Conservation (phyloP, 2,113 vertebrate species). For the Melanocharis versteri region DNA sequence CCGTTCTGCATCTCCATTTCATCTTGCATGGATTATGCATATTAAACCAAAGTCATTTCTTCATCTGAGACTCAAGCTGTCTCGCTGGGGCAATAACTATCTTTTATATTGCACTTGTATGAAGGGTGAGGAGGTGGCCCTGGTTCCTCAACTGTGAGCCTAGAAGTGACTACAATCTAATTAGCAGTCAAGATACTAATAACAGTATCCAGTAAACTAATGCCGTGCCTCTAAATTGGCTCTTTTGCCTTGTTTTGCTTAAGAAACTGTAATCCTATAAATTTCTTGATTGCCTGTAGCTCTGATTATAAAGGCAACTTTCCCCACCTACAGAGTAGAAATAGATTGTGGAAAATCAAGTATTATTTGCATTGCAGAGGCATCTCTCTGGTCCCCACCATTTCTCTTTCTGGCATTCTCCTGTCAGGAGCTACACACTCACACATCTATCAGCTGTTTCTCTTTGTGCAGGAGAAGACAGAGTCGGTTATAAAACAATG, state of each 20-base stretch:
- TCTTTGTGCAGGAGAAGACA: not conserved
- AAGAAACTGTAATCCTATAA: conserved; percentile 24
- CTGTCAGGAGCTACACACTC: not conserved
- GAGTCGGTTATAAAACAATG: not conserved
- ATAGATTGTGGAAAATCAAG: not conserved
- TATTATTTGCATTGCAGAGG: not conserved
- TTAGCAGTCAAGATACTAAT: not conserved
- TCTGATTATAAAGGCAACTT: conserved; percentile 13
- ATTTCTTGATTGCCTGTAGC: not conserved
- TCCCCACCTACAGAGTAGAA: not conserved
- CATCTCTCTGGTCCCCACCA: not conserved
- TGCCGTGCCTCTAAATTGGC: not conserved
- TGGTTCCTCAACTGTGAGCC: not conserved
- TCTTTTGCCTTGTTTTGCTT: not conserved
- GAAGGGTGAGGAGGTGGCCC: not conserved
- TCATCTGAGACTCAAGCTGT: not conserved
- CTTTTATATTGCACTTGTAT: not conserved
- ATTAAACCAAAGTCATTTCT: not conserved
- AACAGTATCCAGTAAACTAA: not conserved
- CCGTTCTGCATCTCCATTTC: not conserved
- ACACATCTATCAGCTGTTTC: not conserved
- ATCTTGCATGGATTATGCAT: not conserved
- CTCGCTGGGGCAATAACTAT: not conserved
- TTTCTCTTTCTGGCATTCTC: not conserved
- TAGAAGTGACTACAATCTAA: not conserved